Evolutionary conservation across 2,888 invertebrate species (phyloP), one percentile per base, ranked within the genome.

Genomic region (Oxyteleia sp.): DNA sequence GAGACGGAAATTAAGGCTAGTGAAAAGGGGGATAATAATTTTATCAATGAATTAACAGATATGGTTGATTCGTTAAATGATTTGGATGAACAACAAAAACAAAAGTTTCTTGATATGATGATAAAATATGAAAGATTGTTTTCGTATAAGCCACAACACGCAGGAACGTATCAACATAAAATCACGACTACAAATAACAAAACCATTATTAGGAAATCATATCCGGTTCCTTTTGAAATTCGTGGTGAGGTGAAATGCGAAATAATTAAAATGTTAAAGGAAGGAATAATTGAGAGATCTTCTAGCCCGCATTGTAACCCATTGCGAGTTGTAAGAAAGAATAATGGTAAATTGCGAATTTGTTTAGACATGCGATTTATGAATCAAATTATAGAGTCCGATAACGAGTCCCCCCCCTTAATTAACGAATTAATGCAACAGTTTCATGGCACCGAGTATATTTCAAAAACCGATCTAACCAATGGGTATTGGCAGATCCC

Each of bases 331-430:
- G 47, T 2, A 13, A 45, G 7, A n/a, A n/a, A n/a, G n/a, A n/a
- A n/a, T n/a, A n/a, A n/a, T n/a, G n/a, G n/a, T n/a, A n/a, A n/a
- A n/a, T 29, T 79, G 0, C 15, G 69, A 26, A 35, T 79, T 1
- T 79, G 90, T 81, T 76, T 90, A 41, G 90, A 91, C 72, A 90
- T 90, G 4, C 64, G 90, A 3, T 61, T 72, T 55, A 47, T 90
- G 8, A 91, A 91, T 74, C 79, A 78, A 5, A 51, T 71, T 20
- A 89, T 91, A 69, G 76, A 87, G 29, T 68, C 86, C 84, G n/a
- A n/a, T n/a, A n/a, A n/a, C n/a, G n/a, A n/a, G n/a, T n/a, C n/a
- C n/a, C n/a, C n/a, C n/a, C n/a, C 79, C 0, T 11, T 84, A 2
- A 80, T 81, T n/a, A 63, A 49, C 8, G 84, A 86, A 49, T 41